These are phyloP conservation scores for Harpalus rufipes DNA, from an alignment of 2,888 invertebrate species.

Conservation along the genomic window DNA sequence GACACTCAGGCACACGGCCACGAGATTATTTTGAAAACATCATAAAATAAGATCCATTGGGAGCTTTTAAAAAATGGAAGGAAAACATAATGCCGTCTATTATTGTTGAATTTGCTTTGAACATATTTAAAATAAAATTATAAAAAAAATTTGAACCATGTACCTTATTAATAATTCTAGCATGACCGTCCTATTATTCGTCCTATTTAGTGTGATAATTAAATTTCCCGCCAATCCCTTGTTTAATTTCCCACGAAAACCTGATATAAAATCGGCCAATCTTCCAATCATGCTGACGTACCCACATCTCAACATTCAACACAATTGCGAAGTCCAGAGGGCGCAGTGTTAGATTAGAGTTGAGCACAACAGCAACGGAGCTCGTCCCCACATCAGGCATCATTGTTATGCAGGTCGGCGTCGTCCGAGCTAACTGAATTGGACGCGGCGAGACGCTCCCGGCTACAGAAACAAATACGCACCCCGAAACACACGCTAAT, in stretches of 20 bases:
- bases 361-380: neutral
- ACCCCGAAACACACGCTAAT: neutral
- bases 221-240: neutral
- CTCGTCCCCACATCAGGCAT: neutral
- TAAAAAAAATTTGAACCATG: too few species aligned
- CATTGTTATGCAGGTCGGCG: neutral
- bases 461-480: slow-evolving; percentile 11
- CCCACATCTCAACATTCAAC: neutral
- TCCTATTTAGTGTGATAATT: neutral
- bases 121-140: too few species aligned
- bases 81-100: too few species aligned
- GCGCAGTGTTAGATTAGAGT: neutral
- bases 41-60: too few species aligned
- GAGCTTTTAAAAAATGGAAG: too few species aligned
- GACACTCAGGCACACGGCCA: too few species aligned
- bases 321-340: neutral
- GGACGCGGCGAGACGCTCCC: neutral
- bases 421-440: slow-evolving; percentile 16
- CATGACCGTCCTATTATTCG: too few species aligned
- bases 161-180: too few species aligned
- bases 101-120: too few species aligned
- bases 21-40: too few species aligned
- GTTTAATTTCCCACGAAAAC: neutral
- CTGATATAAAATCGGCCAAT: neutral
- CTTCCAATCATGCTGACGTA: neutral